Evolutionary conservation across 1,140 invertebrate genomes (phyloP).

Genomic region (Ridgeia piscesae): DNA sequence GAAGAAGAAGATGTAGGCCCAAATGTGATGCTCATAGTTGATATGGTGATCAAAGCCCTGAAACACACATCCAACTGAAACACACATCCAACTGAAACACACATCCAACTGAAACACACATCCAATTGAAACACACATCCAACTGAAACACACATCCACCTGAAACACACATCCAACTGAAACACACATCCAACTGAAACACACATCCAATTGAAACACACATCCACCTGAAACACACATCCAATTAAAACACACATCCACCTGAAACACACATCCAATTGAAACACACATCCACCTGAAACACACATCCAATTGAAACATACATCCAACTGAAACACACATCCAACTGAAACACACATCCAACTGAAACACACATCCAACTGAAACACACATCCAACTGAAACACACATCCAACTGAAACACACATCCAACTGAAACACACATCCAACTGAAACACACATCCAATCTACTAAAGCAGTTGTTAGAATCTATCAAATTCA

Average conservation of each 20-base stretch:
- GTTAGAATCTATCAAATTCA: neutral
- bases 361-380: constrained; percentile 39
- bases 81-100: neutral
- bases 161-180: neutral
- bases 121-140: too few relatives aligned
- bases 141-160: constrained; percentile 36
- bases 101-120: constrained; percentile 39
- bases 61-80: too few relatives aligned
- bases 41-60: constrained; percentile 57
- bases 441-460: neutral
- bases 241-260: too few relatives aligned
- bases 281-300: neutral
- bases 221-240: neutral
- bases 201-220: too few relatives aligned
- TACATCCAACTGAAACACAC: too few relatives aligned
- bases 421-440: too few relatives aligned
- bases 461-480: too few relatives aligned
- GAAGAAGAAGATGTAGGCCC: constrained; percentile 58
- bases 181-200: too few relatives aligned
- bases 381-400: neutral
- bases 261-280: constrained; percentile 42
- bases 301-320: too few relatives aligned
- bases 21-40: constrained; percentile 55
- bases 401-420: too few relatives aligned
- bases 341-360: neutral